phyloP scores from a whole-genome alignment of 2,888 invertebrate genomes.

The Heteropelma amictum region DNA sequence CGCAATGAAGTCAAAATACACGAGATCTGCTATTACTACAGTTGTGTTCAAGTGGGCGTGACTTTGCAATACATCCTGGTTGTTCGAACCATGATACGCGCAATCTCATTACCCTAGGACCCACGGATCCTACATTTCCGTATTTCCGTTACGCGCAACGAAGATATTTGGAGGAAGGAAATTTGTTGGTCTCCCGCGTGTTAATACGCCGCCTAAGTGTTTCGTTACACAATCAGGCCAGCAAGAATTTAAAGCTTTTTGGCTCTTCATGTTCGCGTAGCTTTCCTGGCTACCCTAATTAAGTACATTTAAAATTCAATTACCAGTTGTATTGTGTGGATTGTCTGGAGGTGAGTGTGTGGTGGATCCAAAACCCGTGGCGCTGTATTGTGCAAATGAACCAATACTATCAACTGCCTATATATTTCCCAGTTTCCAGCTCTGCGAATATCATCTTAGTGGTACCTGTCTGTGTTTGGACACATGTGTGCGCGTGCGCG shows the following conservation, averaged over 20 bases:
- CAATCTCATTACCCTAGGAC: constrained; percentile 5
- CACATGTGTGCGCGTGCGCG: neutral
- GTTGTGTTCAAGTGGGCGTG: constrained; percentile 23
- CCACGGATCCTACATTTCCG: neutral
- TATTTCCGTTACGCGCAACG: constrained; percentile 5
- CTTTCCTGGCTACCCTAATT: constrained; percentile 69
- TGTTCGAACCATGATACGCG: neutral
- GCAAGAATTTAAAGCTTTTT: neutral
- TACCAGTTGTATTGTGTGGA: constrained; percentile 57
- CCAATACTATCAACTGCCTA: constrained; percentile 24
- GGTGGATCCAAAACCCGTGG: constrained; percentile 34
- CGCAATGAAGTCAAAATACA: constrained; percentile 34
- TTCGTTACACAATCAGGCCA: constrained; percentile 54
- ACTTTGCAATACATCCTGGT: constrained; percentile 7
- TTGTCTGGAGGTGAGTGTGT: constrained; percentile 1
- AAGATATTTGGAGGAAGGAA: neutral
- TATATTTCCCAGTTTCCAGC: no score
- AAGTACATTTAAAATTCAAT: constrained; percentile 74
- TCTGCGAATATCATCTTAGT: no score
- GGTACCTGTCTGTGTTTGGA: neutral
- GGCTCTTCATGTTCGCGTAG: constrained; percentile 54
- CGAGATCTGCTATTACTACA: constrained; percentile 3
- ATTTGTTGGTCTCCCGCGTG: constrained; percentile 5
- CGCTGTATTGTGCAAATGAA: constrained; percentile 51
- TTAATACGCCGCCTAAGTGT: constrained; percentile 50